These are phyloP conservation scores for Ia io DNA, from an alignment of 2,113 vertebrate genomes.

Conservation along the genomic window DNA sequence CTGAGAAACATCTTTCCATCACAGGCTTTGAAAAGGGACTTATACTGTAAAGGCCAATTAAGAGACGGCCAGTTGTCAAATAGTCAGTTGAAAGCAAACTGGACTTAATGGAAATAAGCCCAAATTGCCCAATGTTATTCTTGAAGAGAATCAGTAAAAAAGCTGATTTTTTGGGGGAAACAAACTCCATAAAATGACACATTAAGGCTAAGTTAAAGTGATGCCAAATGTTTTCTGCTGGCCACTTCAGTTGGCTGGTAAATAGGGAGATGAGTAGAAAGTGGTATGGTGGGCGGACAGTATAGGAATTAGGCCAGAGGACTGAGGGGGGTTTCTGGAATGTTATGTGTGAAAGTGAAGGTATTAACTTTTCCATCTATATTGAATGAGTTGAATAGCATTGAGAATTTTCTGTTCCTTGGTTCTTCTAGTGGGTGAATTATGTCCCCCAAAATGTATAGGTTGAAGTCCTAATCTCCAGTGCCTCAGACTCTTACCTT, in stretches of 20 bases:
- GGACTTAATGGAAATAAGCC: conserved; percentile 29
- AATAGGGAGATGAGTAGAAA: not conserved
- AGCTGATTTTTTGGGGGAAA: not conserved
- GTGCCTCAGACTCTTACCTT: not conserved
- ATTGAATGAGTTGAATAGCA: not conserved
- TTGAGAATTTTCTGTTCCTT: not conserved
- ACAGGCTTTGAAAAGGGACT: not conserved
- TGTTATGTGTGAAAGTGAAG: not conserved
- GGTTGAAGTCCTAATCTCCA: not conserved
- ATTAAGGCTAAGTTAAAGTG: not conserved
- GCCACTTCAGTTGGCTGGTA: not conserved
- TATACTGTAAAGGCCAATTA: not conserved
- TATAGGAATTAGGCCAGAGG: not conserved
- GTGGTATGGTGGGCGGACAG: not conserved
- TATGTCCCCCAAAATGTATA: not conserved
- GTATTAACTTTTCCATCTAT: not conserved
- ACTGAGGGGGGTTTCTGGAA: not conserved
- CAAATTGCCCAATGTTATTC: not conserved
- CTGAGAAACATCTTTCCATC: not conserved
- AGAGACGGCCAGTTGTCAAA: not conserved
- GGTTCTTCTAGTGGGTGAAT: not conserved
- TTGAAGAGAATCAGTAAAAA: conserved; percentile 19
- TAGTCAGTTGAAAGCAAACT: conserved; percentile 10
- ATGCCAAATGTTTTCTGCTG: not conserved
- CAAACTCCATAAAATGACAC: not conserved